These are phyloP conservation scores for Botia almorhae DNA, from an alignment of 2,797 vertebrate genomes.

Conservation along the genomic window DNA sequence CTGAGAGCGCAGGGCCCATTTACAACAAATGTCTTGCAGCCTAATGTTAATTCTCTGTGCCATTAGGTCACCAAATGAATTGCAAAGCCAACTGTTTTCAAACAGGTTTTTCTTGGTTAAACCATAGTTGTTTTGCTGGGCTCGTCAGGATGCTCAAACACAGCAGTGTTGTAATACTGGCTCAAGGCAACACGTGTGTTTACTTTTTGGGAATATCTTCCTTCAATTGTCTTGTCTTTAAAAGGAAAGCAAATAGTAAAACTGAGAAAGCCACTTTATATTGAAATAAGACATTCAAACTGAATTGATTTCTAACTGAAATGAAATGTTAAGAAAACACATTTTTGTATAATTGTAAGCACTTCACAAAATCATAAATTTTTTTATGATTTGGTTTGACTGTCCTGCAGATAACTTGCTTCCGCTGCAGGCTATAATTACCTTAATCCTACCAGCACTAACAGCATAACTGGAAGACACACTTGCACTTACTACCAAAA, in stretches of 20 bases:
- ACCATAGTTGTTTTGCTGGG: neutral
- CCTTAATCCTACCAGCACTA: slow-evolving; percentile 61
- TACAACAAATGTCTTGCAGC: neutral
- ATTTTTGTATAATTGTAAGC: no score
- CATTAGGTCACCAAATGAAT: neutral
- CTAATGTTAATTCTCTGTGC: neutral
- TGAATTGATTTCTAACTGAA: no score
- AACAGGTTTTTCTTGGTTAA: neutral
- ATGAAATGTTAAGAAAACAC: no score
- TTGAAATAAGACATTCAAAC: no score
- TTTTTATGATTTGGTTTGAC: no score
- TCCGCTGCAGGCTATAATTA: slow-evolving; percentile 64
- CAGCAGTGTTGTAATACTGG: neutral
- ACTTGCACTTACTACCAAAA: slow-evolving; percentile 23
- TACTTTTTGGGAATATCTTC: no score
- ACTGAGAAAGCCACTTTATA: no score
- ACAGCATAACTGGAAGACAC: slow-evolving; percentile 53
- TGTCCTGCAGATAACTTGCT: slow-evolving; percentile 60
- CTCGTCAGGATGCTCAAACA: neutral
- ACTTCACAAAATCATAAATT: no score
- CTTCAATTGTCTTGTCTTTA: no score
- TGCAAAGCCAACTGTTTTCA: neutral
- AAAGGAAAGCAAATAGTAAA: no score
- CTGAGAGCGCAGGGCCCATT: no score
- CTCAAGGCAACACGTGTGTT: neutral